Evolutionary conservation across 2,797 vertebrate species (phyloP).

Genomic region (Coracias cyanogaster): DNA sequence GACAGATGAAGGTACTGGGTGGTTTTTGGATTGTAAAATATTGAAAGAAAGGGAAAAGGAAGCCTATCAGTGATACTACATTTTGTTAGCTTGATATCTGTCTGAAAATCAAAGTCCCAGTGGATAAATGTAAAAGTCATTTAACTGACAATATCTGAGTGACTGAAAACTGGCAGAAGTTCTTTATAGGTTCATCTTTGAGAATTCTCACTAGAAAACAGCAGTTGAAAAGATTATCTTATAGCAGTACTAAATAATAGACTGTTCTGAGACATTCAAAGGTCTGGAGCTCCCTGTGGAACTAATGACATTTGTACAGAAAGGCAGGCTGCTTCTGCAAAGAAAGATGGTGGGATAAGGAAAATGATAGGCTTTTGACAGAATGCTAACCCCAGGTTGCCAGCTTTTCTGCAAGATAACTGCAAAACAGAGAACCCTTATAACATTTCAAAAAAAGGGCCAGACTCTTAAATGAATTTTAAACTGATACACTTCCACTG

Average conservation of each 20-base stretch:
- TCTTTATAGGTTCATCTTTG: slow-evolving; percentile 64
- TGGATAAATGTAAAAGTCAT: slow-evolving; percentile 67
- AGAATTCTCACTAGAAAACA: slow-evolving; percentile 71
- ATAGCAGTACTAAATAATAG: slow-evolving; percentile 74
- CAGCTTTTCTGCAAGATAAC: slow-evolving; percentile 22
- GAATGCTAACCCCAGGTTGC: slow-evolving; percentile 58
- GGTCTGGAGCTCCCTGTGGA: slow-evolving; percentile 70
- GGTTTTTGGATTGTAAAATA: not conserved
- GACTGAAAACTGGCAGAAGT: slow-evolving; percentile 61
- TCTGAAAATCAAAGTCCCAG: slow-evolving; percentile 44
- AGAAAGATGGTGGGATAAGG: not conserved
- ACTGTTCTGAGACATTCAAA: slow-evolving; percentile 64
- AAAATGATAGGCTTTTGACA: slow-evolving; percentile 61
- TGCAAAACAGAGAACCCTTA: not conserved
- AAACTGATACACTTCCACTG: not conserved
- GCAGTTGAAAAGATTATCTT: slow-evolving; percentile 77
- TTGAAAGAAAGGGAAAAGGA: not conserved
- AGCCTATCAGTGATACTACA: not conserved
- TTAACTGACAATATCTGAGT: slow-evolving; percentile 45
- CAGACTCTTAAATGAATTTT: slow-evolving; percentile 6
- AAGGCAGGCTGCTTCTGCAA: slow-evolving; percentile 51
- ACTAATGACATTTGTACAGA: slow-evolving; percentile 76
- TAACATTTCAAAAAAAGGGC: not conserved
- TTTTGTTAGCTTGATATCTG: slow-evolving; percentile 53
- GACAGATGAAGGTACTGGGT: not conserved